Conservation (phyloP, 2,797 vertebrate species). For the Gymnoscopelus braueri region DNA sequence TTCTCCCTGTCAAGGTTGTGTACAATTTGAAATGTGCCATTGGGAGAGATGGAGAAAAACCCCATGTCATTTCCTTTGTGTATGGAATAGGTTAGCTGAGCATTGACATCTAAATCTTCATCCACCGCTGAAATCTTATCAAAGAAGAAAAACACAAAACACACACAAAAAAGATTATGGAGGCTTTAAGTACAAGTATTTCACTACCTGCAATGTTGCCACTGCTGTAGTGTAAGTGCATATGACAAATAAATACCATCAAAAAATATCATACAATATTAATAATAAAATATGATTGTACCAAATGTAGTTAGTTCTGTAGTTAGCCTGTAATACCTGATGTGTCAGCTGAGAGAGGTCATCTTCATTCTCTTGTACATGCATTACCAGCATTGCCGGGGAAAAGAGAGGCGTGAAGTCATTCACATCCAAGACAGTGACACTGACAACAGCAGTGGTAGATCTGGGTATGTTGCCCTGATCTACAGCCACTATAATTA, state of each 20-base stretch:
- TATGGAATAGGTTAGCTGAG: conserved; percentile 74
- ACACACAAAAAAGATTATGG: too few species aligned
- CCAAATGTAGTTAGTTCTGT: conserved; percentile 3
- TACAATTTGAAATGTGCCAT: conserved; percentile 70
- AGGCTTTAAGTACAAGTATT: too few species aligned
- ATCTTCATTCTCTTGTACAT: conserved; percentile 73
- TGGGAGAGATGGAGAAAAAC: conserved; percentile 72
- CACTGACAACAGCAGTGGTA: conserved; percentile 62
- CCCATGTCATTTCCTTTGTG: conserved; percentile 60
- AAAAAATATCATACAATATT: too few species aligned
- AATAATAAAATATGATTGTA: neutral
- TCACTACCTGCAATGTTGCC: too few species aligned
- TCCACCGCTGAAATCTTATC: conserved; percentile 77
- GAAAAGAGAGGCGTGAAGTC: conserved; percentile 76
- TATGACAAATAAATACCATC: too few species aligned
- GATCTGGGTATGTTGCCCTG: conserved; percentile 67
- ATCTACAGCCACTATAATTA: conserved; percentile 72
- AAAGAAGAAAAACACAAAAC: conserved; percentile 30
- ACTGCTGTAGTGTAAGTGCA: too few species aligned
- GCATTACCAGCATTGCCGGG: conserved; percentile 63
- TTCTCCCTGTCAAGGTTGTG: conserved; percentile 76
- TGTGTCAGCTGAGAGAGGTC: conserved; percentile 59
- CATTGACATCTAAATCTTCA: conserved; percentile 76
- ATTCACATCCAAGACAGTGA: conserved; percentile 79
- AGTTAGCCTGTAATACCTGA: conserved; percentile 61